These are phyloP conservation scores for Styela clava DNA, from an alignment of 23 tunicate species.

Conservation along the genomic window DNA sequence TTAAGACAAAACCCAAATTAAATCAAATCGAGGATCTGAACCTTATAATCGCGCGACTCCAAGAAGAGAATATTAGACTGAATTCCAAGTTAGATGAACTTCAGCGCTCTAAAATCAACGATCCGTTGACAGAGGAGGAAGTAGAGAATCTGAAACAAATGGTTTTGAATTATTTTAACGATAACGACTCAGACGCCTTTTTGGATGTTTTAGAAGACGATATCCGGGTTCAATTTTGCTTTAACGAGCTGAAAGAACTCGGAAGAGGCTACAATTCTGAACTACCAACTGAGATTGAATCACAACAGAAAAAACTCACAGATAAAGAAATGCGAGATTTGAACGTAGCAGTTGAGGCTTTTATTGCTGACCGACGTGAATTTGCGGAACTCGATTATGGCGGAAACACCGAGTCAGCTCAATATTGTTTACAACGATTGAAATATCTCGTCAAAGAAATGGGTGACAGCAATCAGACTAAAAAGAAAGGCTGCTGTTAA, in stretches of 20 bases:
- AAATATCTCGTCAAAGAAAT: slow-evolving; percentile 6
- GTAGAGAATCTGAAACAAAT: neutral
- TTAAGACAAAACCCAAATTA: slow-evolving; percentile 53
- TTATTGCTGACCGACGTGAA: neutral
- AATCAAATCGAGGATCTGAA: slow-evolving; percentile 62
- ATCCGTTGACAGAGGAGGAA: neutral
- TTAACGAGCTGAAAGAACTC: slow-evolving; percentile 8
- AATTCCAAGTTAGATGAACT: neutral
- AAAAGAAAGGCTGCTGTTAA: slow-evolving; percentile 20
- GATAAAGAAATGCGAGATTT: slow-evolving; percentile 18
- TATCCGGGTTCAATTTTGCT: slow-evolving; percentile 11
- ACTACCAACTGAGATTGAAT: neutral
- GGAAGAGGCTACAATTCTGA: neutral
- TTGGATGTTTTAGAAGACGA: neutral
- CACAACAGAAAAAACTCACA: neutral
- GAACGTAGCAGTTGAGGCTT: neutral
- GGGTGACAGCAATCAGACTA: neutral
- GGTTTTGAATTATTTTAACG: slow-evolving; percentile 5
- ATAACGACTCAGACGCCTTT: neutral
- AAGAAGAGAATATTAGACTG: slow-evolving; percentile 30
- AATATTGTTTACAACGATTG: slow-evolving; percentile 13
- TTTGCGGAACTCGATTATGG: neutral
- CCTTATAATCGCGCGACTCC: slow-evolving; percentile 45
- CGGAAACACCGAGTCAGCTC: slow-evolving; percentile 6
- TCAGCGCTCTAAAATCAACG: neutral